Percentiles rank a stretch among this genome's conserved stretches.
These are phyloP conservation scores for Indicator indicator DNA, from an alignment of 2,113 vertebrate genomes.

Conservation along the genomic window DNA sequence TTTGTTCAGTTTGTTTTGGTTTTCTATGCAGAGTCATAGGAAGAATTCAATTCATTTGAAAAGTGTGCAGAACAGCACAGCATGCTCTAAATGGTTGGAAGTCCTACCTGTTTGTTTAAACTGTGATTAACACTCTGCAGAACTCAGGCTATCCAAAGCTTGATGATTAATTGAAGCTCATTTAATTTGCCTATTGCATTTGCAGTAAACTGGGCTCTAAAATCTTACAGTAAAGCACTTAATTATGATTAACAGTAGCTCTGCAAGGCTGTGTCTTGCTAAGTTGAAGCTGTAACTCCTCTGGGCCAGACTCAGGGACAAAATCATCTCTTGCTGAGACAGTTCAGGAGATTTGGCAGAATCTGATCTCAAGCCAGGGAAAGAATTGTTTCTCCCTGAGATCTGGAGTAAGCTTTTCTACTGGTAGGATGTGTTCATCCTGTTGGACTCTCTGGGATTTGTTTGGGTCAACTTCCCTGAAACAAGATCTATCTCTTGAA, in stretches of 20 bases:
- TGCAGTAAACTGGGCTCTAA: neutral
- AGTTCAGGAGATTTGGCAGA: neutral
- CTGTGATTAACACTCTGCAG: constrained; percentile 34
- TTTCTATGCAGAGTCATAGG: neutral
- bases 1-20: neutral
- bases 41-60: constrained; percentile 24
- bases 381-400: neutral
- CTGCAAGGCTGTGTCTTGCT: neutral
- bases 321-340: neutral
- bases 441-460: neutral
- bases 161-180: constrained; percentile 22
- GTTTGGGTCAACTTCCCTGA: neutral
- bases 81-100: neutral
- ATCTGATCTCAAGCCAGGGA: neutral
- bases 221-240: neutral
- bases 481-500: neutral
- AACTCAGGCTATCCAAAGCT: neutral
- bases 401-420: neutral
- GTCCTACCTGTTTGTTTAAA: constrained; percentile 33
- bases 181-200: constrained; percentile 24
- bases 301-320: neutral
- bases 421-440: neutral
- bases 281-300: neutral
- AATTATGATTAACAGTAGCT: neutral
- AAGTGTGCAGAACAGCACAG: neutral